Base-by-base conservation (phyloP, 2,797 vertebrate species). In the Spizella passerina region DNA sequence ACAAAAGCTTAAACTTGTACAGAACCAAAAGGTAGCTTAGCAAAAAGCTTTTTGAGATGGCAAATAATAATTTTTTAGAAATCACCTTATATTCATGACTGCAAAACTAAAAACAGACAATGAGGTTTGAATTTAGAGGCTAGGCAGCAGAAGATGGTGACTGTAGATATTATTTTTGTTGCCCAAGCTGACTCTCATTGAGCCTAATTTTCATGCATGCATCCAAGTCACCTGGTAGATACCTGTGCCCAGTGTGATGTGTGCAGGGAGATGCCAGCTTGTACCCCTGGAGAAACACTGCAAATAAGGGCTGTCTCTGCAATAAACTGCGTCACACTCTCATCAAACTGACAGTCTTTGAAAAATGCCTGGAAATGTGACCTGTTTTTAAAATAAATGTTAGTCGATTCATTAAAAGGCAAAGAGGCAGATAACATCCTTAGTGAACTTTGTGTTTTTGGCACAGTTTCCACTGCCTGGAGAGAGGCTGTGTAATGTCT, bases 291-390 rank as follows among this genome's bases (percentile, higher is more conserved):
- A 2, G 3, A 32, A 47, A 43, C 12, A 2, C 1, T 43, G 66
- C 39, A 81, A 70, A 68, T 1, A 8, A 29, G n/a, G 41, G 27
- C 44, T 56, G 10, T 43, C 59, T 65, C 69, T 78, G 56, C 60
- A 55, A 5, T 17, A 30, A 53, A 76, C 43, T 0, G 2, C 52
- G n/a, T 50, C 73, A 68, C 19, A 24, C 8, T 66, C 61, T n/a
- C 56, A 27, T 15, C 81, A 59, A 50, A 65, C 6, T 29, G 30
- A 29, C 34, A 61, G 26, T 32, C 36, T 69, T 82, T 82, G 41
- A 50, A 83, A 90, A 89, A 63, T 41, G 41, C 50, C 71, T 77
- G 19, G 46, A 73, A 86, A 70, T 71, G n/a, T 55, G 59, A 94
- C 46, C 43, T 1, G 4, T 78, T 92, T 88, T 34, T 1, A 16